A percentile compares a stretch with the other conserved stretches of the same genome.
These are phyloP conservation scores for Cartodere bifasciata DNA, from an alignment of 2,888 invertebrate species.

Conservation along the genomic window DNA sequence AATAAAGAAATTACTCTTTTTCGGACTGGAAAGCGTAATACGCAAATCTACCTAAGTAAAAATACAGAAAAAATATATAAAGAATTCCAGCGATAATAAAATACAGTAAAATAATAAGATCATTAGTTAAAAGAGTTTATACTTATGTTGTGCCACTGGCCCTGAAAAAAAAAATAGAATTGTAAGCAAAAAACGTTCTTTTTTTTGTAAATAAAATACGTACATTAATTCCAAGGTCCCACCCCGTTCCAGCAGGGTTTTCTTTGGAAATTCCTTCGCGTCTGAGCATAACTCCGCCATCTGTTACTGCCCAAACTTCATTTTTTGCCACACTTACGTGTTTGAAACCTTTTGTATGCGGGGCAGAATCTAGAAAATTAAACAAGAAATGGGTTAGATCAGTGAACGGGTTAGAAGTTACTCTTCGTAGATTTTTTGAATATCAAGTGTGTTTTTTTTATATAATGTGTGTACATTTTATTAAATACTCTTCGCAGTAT, in stretches of 20 bases:
- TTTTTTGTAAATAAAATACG: constrained; percentile 18
- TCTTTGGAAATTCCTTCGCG: constrained; percentile 61
- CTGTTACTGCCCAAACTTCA: constrained; percentile 67
- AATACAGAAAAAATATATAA: no score
- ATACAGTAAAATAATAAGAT: constrained; percentile 4
- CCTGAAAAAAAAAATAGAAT: constrained; percentile 32
- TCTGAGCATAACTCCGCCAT: constrained; percentile 54
- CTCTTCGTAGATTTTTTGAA: no score
- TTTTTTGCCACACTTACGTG: constrained; percentile 54
- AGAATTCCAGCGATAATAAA: constrained; percentile 9
- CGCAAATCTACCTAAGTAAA: no score
- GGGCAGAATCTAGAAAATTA: constrained; percentile 28
- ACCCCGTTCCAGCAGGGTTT: constrained; percentile 64
- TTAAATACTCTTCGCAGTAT: no score
- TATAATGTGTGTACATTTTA: no score
- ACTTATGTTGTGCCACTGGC: constrained; percentile 34
- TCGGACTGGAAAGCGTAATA: no score
- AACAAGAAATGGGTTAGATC: no score
- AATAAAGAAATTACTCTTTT: no score
- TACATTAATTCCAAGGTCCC: constrained; percentile 58
- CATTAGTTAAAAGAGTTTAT: constrained; percentile 24
- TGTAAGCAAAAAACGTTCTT: constrained; percentile 7
- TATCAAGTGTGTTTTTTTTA: no score
- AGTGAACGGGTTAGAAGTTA: no score
- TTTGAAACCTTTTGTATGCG: constrained; percentile 44